Conservation (phyloP, 2,888 invertebrate genomes). For the Sarcophaga carnaria region DNA sequence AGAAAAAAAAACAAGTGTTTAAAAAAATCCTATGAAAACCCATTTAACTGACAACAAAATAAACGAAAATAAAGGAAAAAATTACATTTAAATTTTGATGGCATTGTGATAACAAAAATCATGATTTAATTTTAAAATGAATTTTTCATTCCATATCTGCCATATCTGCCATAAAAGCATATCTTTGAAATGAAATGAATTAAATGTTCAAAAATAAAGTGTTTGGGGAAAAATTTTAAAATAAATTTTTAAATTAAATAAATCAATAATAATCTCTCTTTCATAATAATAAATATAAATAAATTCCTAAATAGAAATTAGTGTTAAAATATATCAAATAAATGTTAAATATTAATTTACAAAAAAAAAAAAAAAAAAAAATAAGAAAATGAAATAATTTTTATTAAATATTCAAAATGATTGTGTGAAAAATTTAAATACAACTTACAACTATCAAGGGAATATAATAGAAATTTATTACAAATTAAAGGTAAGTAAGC, state of each 20-base stretch:
- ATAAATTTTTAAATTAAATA: constrained; percentile 3
- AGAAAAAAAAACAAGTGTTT: too few relatives aligned
- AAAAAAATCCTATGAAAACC: background rate
- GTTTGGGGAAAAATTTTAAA: background rate
- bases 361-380: background rate
- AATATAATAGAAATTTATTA: background rate
- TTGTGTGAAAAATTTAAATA: background rate
- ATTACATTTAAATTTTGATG: background rate
- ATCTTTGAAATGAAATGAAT: background rate
- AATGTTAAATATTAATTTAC: too few relatives aligned
- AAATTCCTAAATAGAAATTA: constrained; percentile 22
- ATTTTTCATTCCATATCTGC: background rate
- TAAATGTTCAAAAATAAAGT: background rate
- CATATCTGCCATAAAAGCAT: background rate
- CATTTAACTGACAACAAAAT: constrained; percentile 2
- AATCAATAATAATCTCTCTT: background rate
- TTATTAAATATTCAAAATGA: background rate
- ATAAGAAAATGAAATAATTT: background rate
- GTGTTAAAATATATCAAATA: constrained; percentile 13
- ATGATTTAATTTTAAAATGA: too few relatives aligned
- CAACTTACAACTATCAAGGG: background rate
- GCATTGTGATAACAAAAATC: too few relatives aligned
- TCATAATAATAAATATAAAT: background rate
- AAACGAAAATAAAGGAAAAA: background rate
- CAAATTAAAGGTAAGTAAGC: constrained; percentile 9